Evolutionary conservation across 2,113 vertebrate species (phyloP).

Genomic region (Hippolais icterina): DNA sequence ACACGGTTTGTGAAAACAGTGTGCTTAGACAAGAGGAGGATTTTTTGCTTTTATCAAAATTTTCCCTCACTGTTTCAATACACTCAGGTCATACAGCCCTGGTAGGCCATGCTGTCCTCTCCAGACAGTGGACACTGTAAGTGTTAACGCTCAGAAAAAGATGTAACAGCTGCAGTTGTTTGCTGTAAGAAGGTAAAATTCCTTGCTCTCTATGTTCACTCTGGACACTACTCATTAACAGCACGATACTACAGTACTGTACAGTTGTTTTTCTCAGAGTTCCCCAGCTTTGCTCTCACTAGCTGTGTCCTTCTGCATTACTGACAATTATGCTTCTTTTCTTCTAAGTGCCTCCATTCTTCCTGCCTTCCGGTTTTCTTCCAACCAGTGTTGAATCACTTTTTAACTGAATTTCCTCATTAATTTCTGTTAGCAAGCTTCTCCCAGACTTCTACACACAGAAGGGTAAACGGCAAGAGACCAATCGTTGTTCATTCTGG

Average conservation of each 20-base stretch:
- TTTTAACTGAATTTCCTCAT: background rate
- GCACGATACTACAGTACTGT: fast-evolving
- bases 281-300: background rate
- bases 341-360: background rate
- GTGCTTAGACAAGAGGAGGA: background rate
- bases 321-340: background rate
- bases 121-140: too few species aligned
- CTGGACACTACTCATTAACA: background rate
- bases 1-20: background rate
- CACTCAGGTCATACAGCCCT: background rate
- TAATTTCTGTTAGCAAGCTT: background rate
- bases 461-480: background rate
- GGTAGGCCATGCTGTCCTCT: background rate
- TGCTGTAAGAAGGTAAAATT: background rate
- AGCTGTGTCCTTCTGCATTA: background rate
- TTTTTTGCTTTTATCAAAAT: background rate
- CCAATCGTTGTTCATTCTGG: background rate
- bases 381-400: background rate
- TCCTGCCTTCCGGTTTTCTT: background rate
- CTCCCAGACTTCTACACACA: background rate
- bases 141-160: background rate
- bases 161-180: background rate
- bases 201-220: background rate
- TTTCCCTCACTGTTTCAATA: background rate
- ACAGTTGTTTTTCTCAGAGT: background rate